phyloP scores from a whole-genome alignment of 1,140 invertebrate genomes.

The Aphis craccivora region DNA sequence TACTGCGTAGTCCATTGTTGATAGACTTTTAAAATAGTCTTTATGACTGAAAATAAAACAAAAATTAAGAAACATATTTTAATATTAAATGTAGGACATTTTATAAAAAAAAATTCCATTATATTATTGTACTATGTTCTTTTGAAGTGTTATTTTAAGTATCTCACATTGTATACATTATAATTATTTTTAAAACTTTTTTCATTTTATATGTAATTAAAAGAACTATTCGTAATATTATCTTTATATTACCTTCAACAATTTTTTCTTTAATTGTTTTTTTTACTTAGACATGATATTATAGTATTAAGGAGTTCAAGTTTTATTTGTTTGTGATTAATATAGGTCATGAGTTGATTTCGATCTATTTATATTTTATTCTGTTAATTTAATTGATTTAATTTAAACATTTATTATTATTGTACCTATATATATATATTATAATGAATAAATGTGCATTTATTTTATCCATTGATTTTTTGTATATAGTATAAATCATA shows the following conservation, averaged over 20 bases:
- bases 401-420: not conserved
- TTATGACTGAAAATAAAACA: not conserved
- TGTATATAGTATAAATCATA: not conserved
- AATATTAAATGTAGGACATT: not conserved
- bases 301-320: not conserved
- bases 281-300: not conserved
- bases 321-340: not conserved
- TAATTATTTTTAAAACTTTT: not conserved
- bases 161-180: no score
- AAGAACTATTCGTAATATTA: not conserved
- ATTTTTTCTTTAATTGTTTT: not conserved
- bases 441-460: not conserved
- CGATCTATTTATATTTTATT: not conserved
- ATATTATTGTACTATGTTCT: not conserved
- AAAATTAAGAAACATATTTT: not conserved
- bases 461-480: not conserved
- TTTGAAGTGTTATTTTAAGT: not conserved
- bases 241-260: not conserved
- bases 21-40: not conserved
- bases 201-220: not conserved
- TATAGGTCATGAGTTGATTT: not conserved
- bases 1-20: conserved; percentile 27
- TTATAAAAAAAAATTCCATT: not conserved
- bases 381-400: not conserved
- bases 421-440: not conserved